Evolutionary conservation across 2,888 invertebrate genomes (phyloP).

Genomic region (Plagodis pulveraria): DNA sequence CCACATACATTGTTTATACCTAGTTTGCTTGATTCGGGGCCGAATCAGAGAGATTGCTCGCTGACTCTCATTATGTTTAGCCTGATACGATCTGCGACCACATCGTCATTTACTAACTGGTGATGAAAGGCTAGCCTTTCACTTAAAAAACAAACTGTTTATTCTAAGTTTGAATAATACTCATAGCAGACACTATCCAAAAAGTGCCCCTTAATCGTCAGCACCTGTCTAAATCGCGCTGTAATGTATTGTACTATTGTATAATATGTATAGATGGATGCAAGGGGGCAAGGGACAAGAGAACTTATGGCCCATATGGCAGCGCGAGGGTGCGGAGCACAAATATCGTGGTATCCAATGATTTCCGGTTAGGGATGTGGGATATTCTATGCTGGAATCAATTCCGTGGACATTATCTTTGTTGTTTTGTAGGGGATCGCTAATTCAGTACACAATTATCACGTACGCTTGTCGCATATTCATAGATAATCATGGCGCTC

Average conservation of each 20-base stretch:
- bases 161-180: too few relatives aligned
- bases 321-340: conserved; percentile 34
- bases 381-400: conserved; percentile 7
- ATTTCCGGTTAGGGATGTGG: conserved; percentile 16
- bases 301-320: conserved; percentile 43
- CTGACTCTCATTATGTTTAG: too few relatives aligned
- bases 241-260: background rate
- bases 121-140: too few relatives aligned
- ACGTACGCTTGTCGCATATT: too few relatives aligned
- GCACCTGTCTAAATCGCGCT: conserved; percentile 11
- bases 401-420: conserved; percentile 12
- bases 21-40: too few relatives aligned
- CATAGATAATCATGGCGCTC: too few relatives aligned
- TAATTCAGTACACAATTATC: background rate
- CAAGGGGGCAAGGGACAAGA: conserved; percentile 20
- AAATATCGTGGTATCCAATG: conserved; percentile 21
- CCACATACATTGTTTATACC: too few relatives aligned
- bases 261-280: background rate
- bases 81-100: too few relatives aligned
- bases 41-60: too few relatives aligned
- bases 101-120: too few relatives aligned
- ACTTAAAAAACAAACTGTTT: too few relatives aligned
- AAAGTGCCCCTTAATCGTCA: conserved; percentile 2
- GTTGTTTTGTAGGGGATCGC: background rate
- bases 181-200: background rate